Conservation (phyloP, 1,140 invertebrate genomes). For the Dryas iulia region DNA sequence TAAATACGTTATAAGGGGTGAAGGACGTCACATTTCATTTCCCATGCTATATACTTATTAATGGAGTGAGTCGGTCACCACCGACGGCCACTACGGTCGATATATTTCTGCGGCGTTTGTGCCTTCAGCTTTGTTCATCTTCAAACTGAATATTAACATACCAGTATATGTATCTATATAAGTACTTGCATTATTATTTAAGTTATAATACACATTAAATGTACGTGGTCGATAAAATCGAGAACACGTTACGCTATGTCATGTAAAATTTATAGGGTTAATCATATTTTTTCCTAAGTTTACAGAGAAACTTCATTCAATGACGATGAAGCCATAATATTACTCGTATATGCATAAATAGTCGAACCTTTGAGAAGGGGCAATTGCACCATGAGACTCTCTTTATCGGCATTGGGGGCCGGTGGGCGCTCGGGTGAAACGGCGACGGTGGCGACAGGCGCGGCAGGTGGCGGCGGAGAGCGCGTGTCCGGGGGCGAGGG, state of each 20-base stretch:
- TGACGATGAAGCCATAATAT: neutral
- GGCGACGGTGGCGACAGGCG: constrained; percentile 41
- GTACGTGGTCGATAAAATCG: constrained; percentile 18
- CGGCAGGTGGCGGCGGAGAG: constrained; percentile 52
- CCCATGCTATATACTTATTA: constrained; percentile 46
- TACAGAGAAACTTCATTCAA: neutral
- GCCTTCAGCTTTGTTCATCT: constrained; percentile 36
- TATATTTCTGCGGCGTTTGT: constrained; percentile 72
- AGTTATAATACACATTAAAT: neutral
- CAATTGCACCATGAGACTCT: constrained; percentile 73
- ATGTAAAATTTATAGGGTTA: too few relatives aligned
- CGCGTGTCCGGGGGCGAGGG: constrained; percentile 65
- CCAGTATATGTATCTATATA: neutral
- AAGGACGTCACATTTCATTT: constrained; percentile 31
- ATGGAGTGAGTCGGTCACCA: constrained; percentile 42
- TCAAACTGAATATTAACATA: neutral
- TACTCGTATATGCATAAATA: neutral
- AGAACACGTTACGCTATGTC: neutral
- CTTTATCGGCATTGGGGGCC: constrained; percentile 59
- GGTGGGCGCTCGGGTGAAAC: constrained; percentile 57
- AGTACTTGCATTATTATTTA: neutral
- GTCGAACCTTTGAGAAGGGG: constrained; percentile 74
- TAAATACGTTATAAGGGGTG: constrained; percentile 9
- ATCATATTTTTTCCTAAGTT: neutral
- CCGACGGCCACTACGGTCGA: constrained; percentile 60